Evolutionary conservation across 2,797 vertebrate species (phyloP), one percentile per base, ranked within the genome.

Genomic region (Chelidonichthys spinosus): DNA sequence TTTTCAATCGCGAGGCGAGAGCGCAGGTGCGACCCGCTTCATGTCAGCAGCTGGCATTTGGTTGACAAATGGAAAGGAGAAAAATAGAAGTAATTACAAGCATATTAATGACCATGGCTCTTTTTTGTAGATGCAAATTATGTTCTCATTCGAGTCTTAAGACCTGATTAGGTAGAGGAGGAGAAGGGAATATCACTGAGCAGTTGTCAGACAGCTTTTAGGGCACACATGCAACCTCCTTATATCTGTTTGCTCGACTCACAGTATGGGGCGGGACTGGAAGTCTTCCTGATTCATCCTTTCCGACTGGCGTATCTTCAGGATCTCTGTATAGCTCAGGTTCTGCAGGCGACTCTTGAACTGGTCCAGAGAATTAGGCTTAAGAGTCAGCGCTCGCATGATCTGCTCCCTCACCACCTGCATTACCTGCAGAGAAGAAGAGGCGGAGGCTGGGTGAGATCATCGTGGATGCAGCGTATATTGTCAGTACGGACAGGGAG

Each of bases 221-320:
- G 33, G 11, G 11, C 47, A 65, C 1, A 6, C 11, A 63, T 39
- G 1, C 7, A 59, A 11, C 25, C n/a, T 7, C 9, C 37, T 2
- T 32, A 3, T 18, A 11, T 50, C 0, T 33, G 11, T 61, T 7
- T 17, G 55, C 53, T 39, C 13, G 18, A 96, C 98, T 96, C 89
- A 99, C 98, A 99, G 87, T 88, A 99, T 99, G 3, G 98, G 98
- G 87, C 97, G 97, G 91, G 98, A 99, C 93, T 99, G 97, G 92
- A 99, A 99, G 91, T 99, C 98, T 87, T 99, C 98, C 89, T 99
- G 98, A 94, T 99, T 99, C 98, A 99, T 99, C 92, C 98, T 99
- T 92, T 99, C 98, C 1, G 98, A 99, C 92, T 99, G 98, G 78
- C 98, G 98, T 81, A 99, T 97, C 95, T 99, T 99, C 92, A 99